phyloP scores from a whole-genome alignment of 1,140 invertebrate genomes.

The Trichomalopsis sarcophagae region DNA sequence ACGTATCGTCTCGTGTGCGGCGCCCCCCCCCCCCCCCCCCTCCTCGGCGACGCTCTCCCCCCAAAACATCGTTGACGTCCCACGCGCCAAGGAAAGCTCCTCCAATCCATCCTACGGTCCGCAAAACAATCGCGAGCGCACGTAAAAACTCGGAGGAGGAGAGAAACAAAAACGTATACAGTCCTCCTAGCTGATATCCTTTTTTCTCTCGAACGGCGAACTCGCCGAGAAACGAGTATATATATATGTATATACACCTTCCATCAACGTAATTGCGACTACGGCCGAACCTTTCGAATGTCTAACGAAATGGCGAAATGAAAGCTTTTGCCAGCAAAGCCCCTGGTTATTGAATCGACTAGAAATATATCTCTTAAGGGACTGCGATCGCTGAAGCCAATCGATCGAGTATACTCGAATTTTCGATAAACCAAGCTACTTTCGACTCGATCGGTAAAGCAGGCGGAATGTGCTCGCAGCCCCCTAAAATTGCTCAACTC shows the following conservation, averaged over 20 bases:
- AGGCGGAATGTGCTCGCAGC: neutral
- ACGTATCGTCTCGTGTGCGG: neutral
- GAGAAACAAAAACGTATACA: neutral
- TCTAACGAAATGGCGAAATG: too few species aligned
- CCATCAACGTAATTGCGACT: neutral
- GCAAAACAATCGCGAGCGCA: neutral
- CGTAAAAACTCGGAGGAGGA: neutral
- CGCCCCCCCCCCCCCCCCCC: too few species aligned
- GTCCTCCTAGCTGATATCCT: neutral
- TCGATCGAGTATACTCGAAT: too few species aligned
- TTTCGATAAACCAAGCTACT: too few species aligned
- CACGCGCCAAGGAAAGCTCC: neutral
- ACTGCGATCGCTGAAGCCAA: too few species aligned
- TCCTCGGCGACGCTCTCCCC: neutral
- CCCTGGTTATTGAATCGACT: neutral
- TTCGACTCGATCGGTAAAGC: too few species aligned
- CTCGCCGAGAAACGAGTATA: too few species aligned
- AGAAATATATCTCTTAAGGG: neutral
- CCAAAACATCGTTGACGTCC: neutral
- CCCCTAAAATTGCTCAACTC: neutral
- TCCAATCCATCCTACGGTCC: neutral
- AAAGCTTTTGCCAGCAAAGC: neutral
- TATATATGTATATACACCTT: neutral
- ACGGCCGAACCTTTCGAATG: neutral
- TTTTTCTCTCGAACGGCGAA: too few species aligned